These are phyloP conservation scores for Silvanus unidentatus DNA, from an alignment of 2,888 invertebrate species.

Conservation along the genomic window DNA sequence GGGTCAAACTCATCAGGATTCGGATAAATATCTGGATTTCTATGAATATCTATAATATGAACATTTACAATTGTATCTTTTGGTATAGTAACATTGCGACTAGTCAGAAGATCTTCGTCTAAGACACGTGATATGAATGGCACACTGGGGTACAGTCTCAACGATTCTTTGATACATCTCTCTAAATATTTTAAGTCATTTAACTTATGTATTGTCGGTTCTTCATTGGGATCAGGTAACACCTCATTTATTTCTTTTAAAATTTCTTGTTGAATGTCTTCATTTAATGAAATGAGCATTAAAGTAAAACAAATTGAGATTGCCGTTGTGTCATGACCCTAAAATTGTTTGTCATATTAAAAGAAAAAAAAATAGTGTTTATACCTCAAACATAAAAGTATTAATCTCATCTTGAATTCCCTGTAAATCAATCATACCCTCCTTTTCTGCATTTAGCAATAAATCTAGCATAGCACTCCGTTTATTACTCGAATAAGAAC, in stretches of 20 bases:
- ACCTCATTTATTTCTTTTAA: conserved; percentile 27
- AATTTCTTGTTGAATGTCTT: conserved; percentile 21
- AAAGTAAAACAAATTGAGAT: conserved; percentile 22
- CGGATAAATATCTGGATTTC: conserved; percentile 57
- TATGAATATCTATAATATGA: conserved; percentile 43
- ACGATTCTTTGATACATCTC: conserved; percentile 40
- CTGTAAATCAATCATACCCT: conserved; percentile 25
- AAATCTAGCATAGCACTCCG: conserved; percentile 37
- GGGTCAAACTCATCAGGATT: conserved; percentile 64
- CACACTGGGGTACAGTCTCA: conserved; percentile 42
- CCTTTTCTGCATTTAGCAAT: conserved; percentile 26
- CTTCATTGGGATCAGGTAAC: conserved; percentile 20
- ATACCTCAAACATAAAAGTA: conserved; percentile 51
- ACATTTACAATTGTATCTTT: conserved; percentile 9
- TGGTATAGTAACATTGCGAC: neutral
- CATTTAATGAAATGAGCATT: conserved; percentile 26
- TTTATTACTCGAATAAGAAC: conserved; percentile 37
- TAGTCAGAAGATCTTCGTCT: too few species aligned
- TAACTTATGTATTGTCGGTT: conserved; percentile 33
- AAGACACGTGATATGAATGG: conserved; percentile 32
- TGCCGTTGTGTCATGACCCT: conserved; percentile 33
- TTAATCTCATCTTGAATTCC: conserved; percentile 59
- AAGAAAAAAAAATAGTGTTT: conserved; percentile 11
- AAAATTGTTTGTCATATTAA: conserved; percentile 4
- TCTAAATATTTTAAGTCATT: conserved; percentile 40